A percentile compares a stretch with the other conserved stretches of the same genome.
phyloP scores from a whole-genome alignment of 1,140 invertebrate genomes.

The Atta cephalotes region DNA sequence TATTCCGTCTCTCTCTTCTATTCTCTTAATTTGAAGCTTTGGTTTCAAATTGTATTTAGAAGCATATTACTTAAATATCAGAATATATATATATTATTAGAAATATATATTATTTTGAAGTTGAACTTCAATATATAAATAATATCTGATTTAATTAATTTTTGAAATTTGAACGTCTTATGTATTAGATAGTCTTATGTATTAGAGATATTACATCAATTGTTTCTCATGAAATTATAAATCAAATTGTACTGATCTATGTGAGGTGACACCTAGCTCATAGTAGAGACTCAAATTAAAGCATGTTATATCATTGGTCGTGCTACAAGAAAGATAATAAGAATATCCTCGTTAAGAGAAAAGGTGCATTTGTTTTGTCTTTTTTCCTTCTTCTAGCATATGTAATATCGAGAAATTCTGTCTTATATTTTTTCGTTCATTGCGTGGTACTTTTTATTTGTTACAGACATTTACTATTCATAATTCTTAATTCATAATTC shows the following conservation, averaged over 20 bases:
- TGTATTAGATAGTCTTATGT: background rate
- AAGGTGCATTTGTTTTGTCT: background rate
- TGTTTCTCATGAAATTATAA: background rate
- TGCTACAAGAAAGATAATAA: slow-evolving; percentile 57
- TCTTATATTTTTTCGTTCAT: slow-evolving; percentile 73
- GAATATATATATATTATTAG: background rate
- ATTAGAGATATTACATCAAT: background rate
- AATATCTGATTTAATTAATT: background rate
- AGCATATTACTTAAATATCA: background rate
- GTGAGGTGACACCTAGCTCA: slow-evolving; percentile 82
- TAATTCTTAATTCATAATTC: slow-evolving; percentile 80
- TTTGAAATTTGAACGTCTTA: background rate
- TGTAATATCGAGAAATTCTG: slow-evolving; percentile 71
- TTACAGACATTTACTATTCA: slow-evolving; percentile 86
- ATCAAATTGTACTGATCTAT: slow-evolving; percentile 67
- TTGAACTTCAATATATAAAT: background rate
- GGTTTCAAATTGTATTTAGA: background rate
- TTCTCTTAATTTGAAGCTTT: background rate
- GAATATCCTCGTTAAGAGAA: background rate
- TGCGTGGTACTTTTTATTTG: slow-evolving; percentile 85
- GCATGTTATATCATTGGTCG: background rate
- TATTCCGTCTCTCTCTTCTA: too few relatives aligned
- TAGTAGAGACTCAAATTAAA: slow-evolving; percentile 77
- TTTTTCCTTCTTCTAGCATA: slow-evolving; percentile 69
- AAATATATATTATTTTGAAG: background rate